Evolutionary conservation across 2,113 vertebrate genomes (phyloP).

Genomic region (Penelope pileata): DNA sequence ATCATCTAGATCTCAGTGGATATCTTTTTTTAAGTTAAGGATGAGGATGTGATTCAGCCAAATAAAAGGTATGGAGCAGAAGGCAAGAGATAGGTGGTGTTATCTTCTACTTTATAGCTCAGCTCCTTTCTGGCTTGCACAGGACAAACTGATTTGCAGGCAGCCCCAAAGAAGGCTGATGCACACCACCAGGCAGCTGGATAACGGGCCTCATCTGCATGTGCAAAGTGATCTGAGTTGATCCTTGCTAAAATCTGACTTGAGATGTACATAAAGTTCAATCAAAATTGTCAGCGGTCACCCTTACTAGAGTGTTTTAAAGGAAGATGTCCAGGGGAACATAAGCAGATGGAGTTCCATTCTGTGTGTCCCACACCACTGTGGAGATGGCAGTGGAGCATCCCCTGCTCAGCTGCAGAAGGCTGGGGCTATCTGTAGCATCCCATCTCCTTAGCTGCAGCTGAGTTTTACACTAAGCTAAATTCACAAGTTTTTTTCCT

Average conservation of each 20-base stretch:
- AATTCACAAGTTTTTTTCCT: not conserved
- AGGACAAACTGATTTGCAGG: not conserved
- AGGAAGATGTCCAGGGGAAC: not conserved
- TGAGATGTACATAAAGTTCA: not conserved
- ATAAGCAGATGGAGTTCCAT: not conserved
- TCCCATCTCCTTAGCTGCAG: not conserved
- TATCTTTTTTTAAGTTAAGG: not conserved
- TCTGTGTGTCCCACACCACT: rapidly evolving
- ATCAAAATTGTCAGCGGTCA: not conserved
- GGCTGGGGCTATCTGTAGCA: not conserved
- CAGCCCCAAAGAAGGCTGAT: not conserved
- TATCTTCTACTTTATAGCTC: not conserved
- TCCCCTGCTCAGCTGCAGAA: not conserved
- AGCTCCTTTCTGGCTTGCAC: not conserved
- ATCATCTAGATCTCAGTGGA: rapidly evolving
- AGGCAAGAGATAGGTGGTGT: not conserved
- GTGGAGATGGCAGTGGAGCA: not conserved
- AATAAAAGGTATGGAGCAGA: not conserved
- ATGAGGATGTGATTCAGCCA: not conserved
- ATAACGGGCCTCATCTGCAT: not conserved
- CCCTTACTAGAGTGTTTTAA: not conserved
- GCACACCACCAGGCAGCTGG: not conserved
- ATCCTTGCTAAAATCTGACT: not conserved
- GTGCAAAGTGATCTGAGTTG: not conserved
- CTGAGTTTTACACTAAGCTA: not conserved